Conservation (phyloP, 92 coral and sea anemone species). For the Palythoa heliodiscus region DNA sequence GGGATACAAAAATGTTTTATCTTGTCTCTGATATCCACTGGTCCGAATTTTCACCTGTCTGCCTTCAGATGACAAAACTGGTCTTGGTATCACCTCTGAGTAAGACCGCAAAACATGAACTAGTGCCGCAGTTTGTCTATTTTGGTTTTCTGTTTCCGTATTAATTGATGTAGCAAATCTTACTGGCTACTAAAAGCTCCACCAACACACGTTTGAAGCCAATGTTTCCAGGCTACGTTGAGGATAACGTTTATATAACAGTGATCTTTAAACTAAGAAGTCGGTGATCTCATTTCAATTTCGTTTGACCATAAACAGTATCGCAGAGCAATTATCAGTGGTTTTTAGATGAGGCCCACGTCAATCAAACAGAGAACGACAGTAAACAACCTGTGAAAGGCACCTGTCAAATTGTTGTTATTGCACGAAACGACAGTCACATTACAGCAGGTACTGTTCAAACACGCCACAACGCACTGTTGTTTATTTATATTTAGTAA, state of each 20-base stretch:
- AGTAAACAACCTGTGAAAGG: neutral
- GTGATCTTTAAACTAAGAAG: neutral
- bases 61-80: neutral
- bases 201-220: neutral
- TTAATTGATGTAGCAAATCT: neutral
- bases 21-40: neutral
- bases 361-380: conserved; percentile 7
- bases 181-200: neutral
- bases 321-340: conserved; percentile 14
- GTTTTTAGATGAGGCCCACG: neutral
- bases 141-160: neutral
- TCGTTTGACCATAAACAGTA: neutral
- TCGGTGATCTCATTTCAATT: conserved; percentile 25
- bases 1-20: neutral
- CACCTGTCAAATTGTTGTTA: conserved; percentile 10
- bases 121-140: neutral
- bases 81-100: neutral
- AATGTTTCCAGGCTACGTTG: neutral
- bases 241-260: neutral
- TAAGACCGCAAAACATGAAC: neutral
- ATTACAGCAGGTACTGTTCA: conserved; percentile 11
- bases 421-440: neutral
- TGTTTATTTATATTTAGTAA: neutral
- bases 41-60: conserved; percentile 12
- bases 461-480: conserved; percentile 5